Evolutionary conservation across 2,113 vertebrate species (phyloP).

Genomic region (Eptesicus fuscus): DNA sequence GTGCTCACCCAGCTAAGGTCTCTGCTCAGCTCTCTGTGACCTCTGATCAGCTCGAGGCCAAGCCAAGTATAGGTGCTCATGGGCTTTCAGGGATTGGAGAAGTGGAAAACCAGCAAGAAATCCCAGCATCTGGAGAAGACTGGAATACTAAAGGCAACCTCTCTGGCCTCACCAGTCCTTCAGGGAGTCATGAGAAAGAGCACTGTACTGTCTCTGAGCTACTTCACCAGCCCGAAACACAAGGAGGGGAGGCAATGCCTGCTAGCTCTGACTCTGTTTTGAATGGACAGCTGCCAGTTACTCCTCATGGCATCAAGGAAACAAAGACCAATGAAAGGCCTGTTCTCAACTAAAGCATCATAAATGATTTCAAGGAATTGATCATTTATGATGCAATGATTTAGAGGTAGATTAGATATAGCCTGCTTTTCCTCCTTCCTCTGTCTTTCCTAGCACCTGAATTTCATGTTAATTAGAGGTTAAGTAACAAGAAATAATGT

Average conservation of each 20-base stretch:
- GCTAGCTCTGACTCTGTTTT: slow-evolving; percentile 37
- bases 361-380: slow-evolving; percentile 87
- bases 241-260: slow-evolving; percentile 6
- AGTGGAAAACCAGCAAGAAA: slow-evolving; percentile 66
- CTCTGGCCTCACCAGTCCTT: not conserved
- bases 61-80: not conserved
- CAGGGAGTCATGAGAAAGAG: slow-evolving; percentile 76
- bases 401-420: slow-evolving; percentile 70
- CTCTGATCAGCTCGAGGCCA: slow-evolving; percentile 42
- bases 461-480: slow-evolving; percentile 29
- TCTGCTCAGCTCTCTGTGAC: slow-evolving; percentile 28
- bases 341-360: slow-evolving; percentile 89
- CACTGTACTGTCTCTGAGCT: slow-evolving; percentile 74
- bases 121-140: slow-evolving; percentile 74
- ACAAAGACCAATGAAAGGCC: slow-evolving; percentile 92
- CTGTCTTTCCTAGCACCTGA: slow-evolving; percentile 10
- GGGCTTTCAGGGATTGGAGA: slow-evolving; percentile 14
- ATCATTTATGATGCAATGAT: slow-evolving; percentile 92
- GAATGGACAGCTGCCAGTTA: slow-evolving; percentile 80
- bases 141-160: not conserved
- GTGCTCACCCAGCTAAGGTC: slow-evolving; percentile 49
- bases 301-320: slow-evolving; percentile 77
- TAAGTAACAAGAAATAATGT: slow-evolving; percentile 29
- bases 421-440: slow-evolving; percentile 52
- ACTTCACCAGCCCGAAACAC: slow-evolving; percentile 67